These are phyloP conservation scores for Calcarius lapponicus DNA, from an alignment of 2,797 vertebrate genomes.

Conservation along the genomic window DNA sequence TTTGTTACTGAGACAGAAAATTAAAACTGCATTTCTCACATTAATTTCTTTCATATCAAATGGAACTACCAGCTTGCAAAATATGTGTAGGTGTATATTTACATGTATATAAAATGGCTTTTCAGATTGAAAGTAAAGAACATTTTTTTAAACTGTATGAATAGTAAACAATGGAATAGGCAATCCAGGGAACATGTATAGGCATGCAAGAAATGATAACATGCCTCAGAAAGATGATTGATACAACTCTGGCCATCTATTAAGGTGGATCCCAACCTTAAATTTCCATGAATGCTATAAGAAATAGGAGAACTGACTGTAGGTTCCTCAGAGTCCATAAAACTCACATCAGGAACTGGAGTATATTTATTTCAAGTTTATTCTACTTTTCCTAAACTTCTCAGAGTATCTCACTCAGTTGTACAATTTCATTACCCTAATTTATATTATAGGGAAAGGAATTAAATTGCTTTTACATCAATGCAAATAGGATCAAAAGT, in stretches of 20 bases:
- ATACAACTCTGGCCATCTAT: background rate
- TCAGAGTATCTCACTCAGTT: background rate
- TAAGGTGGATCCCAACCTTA: background rate
- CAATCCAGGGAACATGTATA: background rate
- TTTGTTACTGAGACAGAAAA: background rate
- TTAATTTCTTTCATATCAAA: background rate
- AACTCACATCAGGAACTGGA: background rate
- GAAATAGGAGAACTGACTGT: background rate
- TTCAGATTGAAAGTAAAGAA: background rate
- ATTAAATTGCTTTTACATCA: background rate
- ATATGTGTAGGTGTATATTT: background rate
- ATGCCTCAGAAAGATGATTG: background rate
- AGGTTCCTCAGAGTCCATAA: background rate
- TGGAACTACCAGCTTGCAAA: background rate
- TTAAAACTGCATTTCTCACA: background rate
- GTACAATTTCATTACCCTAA: background rate
- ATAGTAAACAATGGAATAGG: background rate
- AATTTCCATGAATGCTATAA: background rate
- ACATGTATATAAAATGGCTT: background rate
- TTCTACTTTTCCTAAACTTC: background rate
- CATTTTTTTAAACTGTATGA: background rate
- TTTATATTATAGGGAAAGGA: background rate
- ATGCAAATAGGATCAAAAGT: background rate
- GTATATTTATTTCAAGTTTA: background rate
- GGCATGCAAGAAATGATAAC: background rate